These are phyloP conservation scores for Phytoseiulus persimilis DNA, from an alignment of 2,888 invertebrate genomes.

Conservation along the genomic window DNA sequence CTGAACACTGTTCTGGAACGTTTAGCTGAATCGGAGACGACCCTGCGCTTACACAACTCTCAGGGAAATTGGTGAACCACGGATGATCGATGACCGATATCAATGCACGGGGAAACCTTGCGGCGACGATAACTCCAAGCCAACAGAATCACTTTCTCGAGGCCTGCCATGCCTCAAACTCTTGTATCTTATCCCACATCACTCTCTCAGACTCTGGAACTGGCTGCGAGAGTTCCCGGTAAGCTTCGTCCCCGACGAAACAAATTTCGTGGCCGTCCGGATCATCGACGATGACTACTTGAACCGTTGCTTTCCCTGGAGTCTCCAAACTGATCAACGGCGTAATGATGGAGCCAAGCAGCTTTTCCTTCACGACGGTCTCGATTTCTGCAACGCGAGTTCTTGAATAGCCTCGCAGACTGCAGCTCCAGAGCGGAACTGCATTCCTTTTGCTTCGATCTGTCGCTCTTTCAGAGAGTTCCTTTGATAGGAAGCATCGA, in stretches of 20 bases:
- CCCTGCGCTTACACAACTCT: too few species aligned
- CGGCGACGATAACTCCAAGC: too few species aligned
- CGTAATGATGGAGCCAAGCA: slow-evolving; percentile 66
- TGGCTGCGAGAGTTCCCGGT: slow-evolving; percentile 71
- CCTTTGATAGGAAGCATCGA: slow-evolving; percentile 49
- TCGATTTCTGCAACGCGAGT: slow-evolving; percentile 68
- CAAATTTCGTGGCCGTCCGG: slow-evolving; percentile 97
- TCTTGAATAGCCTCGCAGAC: too few species aligned
- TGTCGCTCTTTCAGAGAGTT: too few species aligned
- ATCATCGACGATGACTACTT: slow-evolving; percentile 90
- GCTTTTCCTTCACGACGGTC: slow-evolving; percentile 61
- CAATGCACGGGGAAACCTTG: too few species aligned
- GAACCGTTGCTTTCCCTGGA: slow-evolving; percentile 90
- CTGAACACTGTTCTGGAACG: too few species aligned
- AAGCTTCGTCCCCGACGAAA: slow-evolving; percentile 94
- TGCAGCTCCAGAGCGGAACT: too few species aligned
- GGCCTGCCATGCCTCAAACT: background rate
- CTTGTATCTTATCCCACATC: slow-evolving; percentile 56
- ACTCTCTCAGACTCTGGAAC: slow-evolving; percentile 74
- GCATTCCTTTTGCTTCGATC: too few species aligned
- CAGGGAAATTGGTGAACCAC: too few species aligned
- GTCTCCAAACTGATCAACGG: slow-evolving; percentile 86
- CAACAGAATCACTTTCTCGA: background rate
- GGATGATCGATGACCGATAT: too few species aligned
- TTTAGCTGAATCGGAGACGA: too few species aligned